Conservation (phyloP, 2,113 vertebrate genomes). For the Pteruthius melanotis region DNA sequence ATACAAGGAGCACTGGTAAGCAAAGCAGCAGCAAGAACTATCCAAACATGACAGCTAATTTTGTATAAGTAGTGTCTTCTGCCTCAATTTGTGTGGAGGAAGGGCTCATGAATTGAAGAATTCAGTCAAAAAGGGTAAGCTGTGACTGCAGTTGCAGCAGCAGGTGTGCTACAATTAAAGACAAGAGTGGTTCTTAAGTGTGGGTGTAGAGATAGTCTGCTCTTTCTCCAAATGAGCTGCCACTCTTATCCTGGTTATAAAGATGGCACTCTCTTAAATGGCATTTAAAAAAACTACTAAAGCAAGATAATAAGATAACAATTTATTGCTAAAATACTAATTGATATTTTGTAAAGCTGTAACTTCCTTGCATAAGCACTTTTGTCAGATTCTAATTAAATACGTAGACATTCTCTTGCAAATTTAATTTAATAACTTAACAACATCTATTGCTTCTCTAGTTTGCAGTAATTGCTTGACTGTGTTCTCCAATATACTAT, state of each 20-base stretch:
- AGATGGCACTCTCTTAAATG: neutral
- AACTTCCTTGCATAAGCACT: conserved; percentile 14
- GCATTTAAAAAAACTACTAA: neutral
- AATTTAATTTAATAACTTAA: conserved; percentile 20
- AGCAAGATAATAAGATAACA: neutral
- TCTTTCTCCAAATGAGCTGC: neutral
- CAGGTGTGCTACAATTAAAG: neutral
- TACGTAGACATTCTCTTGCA: neutral
- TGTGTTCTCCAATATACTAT: neutral
- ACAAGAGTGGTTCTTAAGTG: neutral
- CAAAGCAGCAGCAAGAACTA: neutral
- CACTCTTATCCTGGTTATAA: neutral
- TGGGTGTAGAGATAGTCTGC: neutral
- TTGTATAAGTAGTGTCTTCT: neutral
- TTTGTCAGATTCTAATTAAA: conserved; percentile 44
- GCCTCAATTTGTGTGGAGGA: neutral
- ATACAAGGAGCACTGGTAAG: neutral
- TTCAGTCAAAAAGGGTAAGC: neutral
- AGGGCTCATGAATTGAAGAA: neutral
- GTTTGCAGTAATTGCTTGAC: neutral
- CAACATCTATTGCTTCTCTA: neutral
- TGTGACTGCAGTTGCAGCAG: neutral
- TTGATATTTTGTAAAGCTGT: conserved; percentile 37
- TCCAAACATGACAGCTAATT: neutral
- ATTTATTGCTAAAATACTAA: neutral